Percentiles rank a stretch among this genome's conserved stretches.
These are phyloP conservation scores for Ashinkailepas kermadecensis DNA, from an alignment of 2,888 invertebrate species.

Conservation along the genomic window DNA sequence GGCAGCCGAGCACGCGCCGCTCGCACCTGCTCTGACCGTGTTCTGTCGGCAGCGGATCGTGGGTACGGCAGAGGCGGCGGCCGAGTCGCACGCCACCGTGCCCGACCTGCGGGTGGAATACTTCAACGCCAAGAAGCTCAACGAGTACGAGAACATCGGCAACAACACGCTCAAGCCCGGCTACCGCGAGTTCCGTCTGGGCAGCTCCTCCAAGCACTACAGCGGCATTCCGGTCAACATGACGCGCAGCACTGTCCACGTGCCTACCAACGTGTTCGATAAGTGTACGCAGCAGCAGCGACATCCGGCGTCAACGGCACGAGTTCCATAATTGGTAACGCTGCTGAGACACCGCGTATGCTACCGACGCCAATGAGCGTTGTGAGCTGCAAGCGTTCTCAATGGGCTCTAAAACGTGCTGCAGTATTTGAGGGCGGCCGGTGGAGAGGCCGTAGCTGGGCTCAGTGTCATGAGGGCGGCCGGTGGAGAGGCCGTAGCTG, in stretches of 20 bases:
- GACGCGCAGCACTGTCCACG: constrained; percentile 75
- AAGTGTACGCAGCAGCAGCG: constrained; percentile 51
- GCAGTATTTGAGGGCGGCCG: too few relatives aligned
- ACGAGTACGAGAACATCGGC: constrained; percentile 36
- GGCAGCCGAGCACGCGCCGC: too few relatives aligned
- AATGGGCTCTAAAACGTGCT: too few relatives aligned
- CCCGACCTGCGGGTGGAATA: constrained; percentile 51
- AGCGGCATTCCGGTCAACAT: constrained; percentile 56
- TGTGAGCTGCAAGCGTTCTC: too few relatives aligned
- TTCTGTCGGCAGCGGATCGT: constrained; percentile 58
- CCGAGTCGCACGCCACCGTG: constrained; percentile 54
- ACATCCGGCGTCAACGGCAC: too few relatives aligned
- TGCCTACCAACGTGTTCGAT: constrained; percentile 89
- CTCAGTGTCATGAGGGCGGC: too few relatives aligned
- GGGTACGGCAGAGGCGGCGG: constrained; percentile 61
- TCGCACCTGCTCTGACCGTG: neutral
- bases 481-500: too few relatives aligned
- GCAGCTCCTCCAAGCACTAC: constrained; percentile 41
- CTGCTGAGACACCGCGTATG: too few relatives aligned
- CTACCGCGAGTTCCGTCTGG: constrained; percentile 31
- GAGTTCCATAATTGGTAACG: too few relatives aligned
- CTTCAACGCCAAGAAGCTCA: constrained; percentile 63
- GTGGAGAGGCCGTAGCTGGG: too few relatives aligned
- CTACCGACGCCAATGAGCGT: too few relatives aligned
- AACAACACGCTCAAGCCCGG: constrained; percentile 23